Base-by-base conservation (phyloP, 1,140 invertebrate species). In the Heliconius eleuchia region DNA sequence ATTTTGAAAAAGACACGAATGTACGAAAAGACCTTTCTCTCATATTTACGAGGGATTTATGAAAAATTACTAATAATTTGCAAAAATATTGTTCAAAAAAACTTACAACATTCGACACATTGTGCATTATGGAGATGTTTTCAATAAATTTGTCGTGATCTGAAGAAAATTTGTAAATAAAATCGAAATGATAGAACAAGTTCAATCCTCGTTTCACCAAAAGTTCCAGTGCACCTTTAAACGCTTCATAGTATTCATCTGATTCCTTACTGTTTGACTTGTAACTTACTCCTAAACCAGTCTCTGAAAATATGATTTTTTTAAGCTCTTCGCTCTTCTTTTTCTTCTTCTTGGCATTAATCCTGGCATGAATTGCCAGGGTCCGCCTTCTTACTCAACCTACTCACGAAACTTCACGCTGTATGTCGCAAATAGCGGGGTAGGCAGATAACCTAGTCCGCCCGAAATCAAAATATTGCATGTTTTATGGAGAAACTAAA, bases 221-320 rank as follows among this genome's bases (percentile, higher is more conserved):
- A 50, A 90, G 83, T 34, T 87, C 81, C 27, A 91, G 16, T 3
- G 83, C 78, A 1, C 84, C 80, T 55, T 86, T 85, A 78, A 91
- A 90, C 0, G 90, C 86, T 7, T 83, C 50, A 37, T 90, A 91
- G 81, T 92, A 92, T n/a, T 88, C 82, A 30, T 72, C 19, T 1
- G 83, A 88, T 19, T 87, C 83, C 1, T 87, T 82, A 57, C 76
- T 81, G 0, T 89, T 83, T 1, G 86, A 85, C 66, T 87, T 85
- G 11, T 81, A 37, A 0, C 82, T 71, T 42, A 72, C 71, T 7
- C 91, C 90, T 2, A 92, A 75, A 0, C 87, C 90, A n/a, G 88
- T 89, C 74, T 91, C 91, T 92, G 82, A 71, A 80, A 79, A 85
- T 6, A 72, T 52, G 7, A 5, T 19, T 7, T 19, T 52, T 19